Percentiles rank a stretch among this genome's conserved stretches.
Evolutionary conservation across 2,113 vertebrate species (phyloP).

Genomic region (Motacilla alba): DNA sequence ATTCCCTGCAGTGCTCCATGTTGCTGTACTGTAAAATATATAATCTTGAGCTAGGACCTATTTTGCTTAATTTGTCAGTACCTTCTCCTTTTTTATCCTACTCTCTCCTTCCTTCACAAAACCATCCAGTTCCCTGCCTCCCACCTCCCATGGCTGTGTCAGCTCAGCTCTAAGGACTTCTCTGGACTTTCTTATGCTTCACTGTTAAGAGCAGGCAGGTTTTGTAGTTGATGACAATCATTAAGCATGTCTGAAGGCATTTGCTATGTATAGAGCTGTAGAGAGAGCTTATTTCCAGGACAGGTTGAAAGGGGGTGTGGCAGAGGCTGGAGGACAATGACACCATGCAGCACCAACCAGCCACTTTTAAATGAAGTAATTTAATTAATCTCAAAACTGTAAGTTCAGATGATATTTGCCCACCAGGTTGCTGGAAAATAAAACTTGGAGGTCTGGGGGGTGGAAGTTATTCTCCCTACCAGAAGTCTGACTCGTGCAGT

Average conservation of each 20-base stretch:
- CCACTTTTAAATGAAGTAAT: background rate
- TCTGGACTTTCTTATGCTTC: background rate
- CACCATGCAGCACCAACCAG: background rate
- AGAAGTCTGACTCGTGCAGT: background rate
- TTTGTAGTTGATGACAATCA: background rate
- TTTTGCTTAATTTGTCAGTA: background rate
- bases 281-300: background rate
- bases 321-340: background rate
- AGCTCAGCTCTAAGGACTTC: rapidly evolving
- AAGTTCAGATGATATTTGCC: background rate
- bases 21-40: background rate
- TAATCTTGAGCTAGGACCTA: background rate
- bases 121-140: background rate
- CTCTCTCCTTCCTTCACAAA: background rate
- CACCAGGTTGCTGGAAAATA: background rate
- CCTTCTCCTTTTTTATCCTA: background rate
- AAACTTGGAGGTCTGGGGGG: background rate
- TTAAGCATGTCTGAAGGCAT: background rate
- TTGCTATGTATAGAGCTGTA: background rate
- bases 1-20: background rate
- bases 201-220: background rate
- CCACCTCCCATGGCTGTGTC: background rate
- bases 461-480: background rate
- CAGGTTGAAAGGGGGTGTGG: background rate
- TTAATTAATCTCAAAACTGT: background rate